These are phyloP conservation scores for Trematocara macrostoma DNA, from an alignment of 2,113 vertebrate genomes.

Conservation along the genomic window DNA sequence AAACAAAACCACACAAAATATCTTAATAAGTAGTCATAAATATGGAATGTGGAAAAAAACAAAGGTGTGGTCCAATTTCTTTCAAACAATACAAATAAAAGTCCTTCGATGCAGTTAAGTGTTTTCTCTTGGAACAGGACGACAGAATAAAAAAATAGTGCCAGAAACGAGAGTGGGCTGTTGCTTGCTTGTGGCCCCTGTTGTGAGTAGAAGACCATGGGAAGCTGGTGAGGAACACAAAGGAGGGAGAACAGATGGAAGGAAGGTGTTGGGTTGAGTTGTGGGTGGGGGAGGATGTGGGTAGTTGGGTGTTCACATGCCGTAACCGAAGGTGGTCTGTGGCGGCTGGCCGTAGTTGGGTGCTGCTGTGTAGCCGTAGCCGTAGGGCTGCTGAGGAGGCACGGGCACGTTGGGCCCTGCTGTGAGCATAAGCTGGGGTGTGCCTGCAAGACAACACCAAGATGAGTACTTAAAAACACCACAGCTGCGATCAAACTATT, in stretches of 20 bases:
- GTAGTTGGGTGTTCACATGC: conserved; percentile 82
- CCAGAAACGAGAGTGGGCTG: conserved; percentile 70
- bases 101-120: conserved; percentile 84
- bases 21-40: conserved; percentile 81
- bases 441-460: conserved; percentile 72
- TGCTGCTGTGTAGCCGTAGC: conserved; percentile 89
- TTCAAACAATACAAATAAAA: conserved; percentile 82
- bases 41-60: conserved; percentile 89
- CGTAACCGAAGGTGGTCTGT: conserved; percentile 90
- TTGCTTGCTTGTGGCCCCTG: conserved; percentile 78
- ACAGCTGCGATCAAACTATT: neutral
- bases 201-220: conserved; percentile 84
- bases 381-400: conserved; percentile 92
- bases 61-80: conserved; percentile 76
- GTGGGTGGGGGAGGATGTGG: neutral
- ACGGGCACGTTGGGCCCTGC: conserved; percentile 92
- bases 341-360: conserved; percentile 81
- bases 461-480: neutral
- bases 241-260: conserved; percentile 74
- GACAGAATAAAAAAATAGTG: conserved; percentile 72
- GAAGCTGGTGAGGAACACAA: conserved; percentile 86
- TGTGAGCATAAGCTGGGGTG: conserved; percentile 97
- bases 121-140: conserved; percentile 62
- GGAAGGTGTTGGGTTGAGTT: conserved; percentile 15
- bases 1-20: conserved; percentile 15